A percentile compares a stretch with the other conserved stretches of the same genome.
phyloP scores from a whole-genome alignment of 2,113 vertebrate genomes.

The Chamaea fasciata region DNA sequence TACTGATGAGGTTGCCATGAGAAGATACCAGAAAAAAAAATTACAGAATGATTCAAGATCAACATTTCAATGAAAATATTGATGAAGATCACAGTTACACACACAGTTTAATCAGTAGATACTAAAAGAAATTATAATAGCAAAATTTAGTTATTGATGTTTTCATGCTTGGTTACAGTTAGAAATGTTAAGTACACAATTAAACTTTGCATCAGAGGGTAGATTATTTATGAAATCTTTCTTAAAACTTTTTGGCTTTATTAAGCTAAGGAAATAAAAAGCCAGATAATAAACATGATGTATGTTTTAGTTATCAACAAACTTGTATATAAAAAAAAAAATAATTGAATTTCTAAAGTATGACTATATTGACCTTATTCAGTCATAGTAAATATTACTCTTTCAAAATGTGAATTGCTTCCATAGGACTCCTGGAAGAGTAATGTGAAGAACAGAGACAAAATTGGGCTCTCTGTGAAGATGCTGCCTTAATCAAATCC shows the following conservation, averaged over 20 bases:
- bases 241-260: not conserved
- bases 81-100: not conserved
- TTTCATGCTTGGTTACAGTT: slow-evolving; percentile 5
- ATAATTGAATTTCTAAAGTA: not conserved
- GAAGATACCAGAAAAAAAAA: not conserved
- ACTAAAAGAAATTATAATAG: not conserved
- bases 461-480: not conserved
- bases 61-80: not conserved
- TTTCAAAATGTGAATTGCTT: slow-evolving; percentile 13
- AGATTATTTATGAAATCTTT: slow-evolving; percentile 11
- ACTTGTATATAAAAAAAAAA: not conserved
- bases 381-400: not conserved
- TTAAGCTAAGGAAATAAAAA: not conserved
- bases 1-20: not conserved
- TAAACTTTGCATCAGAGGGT: slow-evolving; percentile 17
- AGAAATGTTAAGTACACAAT: slow-evolving; percentile 46
- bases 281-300: not conserved
- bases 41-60: not conserved
- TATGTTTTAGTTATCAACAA: slow-evolving; percentile 6
- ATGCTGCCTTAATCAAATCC: not conserved
- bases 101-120: not conserved
- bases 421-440: not conserved
- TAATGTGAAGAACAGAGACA: not conserved
- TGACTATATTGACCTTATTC: slow-evolving; percentile 16
- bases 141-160: not conserved